Base-by-base conservation (phyloP, 2,113 vertebrate species). In the Aegithalos caudatus region DNA sequence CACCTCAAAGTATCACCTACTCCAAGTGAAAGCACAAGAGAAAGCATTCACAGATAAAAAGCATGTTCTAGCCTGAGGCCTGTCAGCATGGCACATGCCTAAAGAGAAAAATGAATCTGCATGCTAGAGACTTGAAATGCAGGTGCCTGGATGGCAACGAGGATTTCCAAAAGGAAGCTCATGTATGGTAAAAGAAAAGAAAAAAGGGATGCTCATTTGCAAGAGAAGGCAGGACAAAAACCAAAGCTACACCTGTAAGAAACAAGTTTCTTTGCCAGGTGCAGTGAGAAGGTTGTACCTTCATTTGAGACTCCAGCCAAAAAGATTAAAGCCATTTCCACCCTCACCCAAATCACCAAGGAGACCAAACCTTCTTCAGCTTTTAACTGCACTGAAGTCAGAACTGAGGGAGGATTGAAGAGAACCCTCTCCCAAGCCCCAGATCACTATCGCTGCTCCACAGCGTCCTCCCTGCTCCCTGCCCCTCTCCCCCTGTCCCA, bases 101-200 rank as follows among this genome's bases (percentile, higher is more conserved):
- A 96, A 97, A 97, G 88, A 92, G 93, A 93, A 96, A 83, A 93
- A 88, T 2, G 14, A 58, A 96, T 95, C 95, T 96, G 76, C 95
- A 97, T 94, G 92, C 93, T 37, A 94, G 91, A 95, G 80, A 54
- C 51, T 92, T 90, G 64, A 97, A 96, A 92, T 57, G 86, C 94
- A 94, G 94, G 93, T 95, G 91, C 80, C 69, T 81, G 81, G 67
- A 82, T 84, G 82, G 92, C 81, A 86, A 71, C 1, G 3, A 93
- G 82, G 70, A 90, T n/a, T 90, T 93, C 92, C 88, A 92, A 90
- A 89, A 92, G 54, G 54, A 92, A 23, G 70, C 8, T 54, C 69
- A 53, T 25, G 51, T 38, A 90, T 45, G 42, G 51, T 31, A 69
- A 38, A 40, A 28, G 8, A 45, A 35, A 51, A 38, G 72, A 73